Conservation (phyloP, 1,140 invertebrate genomes). For the Drosophila nikananu region DNA sequence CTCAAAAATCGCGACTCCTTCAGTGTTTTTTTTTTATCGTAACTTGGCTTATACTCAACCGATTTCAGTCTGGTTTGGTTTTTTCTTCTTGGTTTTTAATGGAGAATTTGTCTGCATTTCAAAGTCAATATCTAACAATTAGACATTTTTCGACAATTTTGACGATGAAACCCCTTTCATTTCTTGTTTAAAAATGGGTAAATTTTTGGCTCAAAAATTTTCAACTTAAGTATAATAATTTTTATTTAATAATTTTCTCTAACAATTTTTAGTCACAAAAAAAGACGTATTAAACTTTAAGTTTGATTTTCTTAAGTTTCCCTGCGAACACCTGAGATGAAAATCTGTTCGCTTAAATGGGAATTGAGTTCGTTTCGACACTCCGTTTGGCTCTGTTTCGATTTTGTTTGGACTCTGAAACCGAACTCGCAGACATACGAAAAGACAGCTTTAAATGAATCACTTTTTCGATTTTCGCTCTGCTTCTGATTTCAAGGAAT, state of each 20-base stretch:
- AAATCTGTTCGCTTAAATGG: slow-evolving; percentile 1
- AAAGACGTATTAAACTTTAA: background rate
- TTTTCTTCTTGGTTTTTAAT: no score
- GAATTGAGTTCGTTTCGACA: slow-evolving; percentile 18
- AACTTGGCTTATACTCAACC: no score
- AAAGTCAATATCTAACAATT: no score
- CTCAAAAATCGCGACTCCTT: no score
- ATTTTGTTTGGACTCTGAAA: background rate
- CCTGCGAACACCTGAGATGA: background rate
- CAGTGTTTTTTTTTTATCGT: no score
- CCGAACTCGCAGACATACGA: background rate
- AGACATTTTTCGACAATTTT: no score
- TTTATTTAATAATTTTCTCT: background rate
- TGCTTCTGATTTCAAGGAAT: slow-evolving; percentile 35
- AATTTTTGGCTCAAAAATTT: no score
- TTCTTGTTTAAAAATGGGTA: no score
- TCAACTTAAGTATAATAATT: background rate
- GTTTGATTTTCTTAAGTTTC: background rate
- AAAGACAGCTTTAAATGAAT: slow-evolving; percentile 30
- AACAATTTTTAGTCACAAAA: no score
- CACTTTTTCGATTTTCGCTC: slow-evolving; percentile 34
- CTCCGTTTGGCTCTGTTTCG: slow-evolving; percentile 9
- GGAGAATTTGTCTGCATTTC: no score
- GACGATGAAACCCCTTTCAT: no score
- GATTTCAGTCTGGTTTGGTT: no score